Conservation (phyloP, 2,888 invertebrate species). For the Cephus pygmeus region DNA sequence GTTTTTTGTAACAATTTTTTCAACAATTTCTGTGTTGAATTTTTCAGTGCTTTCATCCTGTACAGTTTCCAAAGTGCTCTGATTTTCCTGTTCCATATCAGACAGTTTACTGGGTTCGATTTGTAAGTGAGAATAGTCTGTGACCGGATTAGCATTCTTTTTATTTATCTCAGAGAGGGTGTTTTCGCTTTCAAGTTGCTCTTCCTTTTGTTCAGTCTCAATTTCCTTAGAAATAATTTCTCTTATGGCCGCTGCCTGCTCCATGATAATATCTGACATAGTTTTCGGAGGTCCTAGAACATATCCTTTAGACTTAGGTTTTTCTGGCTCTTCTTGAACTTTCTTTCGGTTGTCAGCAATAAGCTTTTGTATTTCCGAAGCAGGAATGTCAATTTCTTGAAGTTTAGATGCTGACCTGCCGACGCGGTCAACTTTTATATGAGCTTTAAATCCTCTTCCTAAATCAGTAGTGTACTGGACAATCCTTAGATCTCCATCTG, state of each 20-base stretch:
- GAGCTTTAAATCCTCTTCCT: slow-evolving; percentile 41
- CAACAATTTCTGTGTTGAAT: not conserved
- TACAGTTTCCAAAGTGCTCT: not conserved
- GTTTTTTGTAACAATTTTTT: not conserved
- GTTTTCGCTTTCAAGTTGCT: slow-evolving; percentile 5
- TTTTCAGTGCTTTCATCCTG: not conserved
- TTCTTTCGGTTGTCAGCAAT: slow-evolving; percentile 8
- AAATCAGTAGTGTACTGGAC: slow-evolving; percentile 45
- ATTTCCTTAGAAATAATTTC: slow-evolving; percentile 50
- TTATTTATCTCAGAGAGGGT: not conserved
- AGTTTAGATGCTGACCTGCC: slow-evolving; percentile 14
- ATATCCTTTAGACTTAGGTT: slow-evolving; percentile 15
- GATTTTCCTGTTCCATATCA: not conserved
- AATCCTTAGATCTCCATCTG: slow-evolving; percentile 41
- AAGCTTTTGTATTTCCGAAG: slow-evolving; percentile 12
- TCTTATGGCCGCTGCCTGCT: slow-evolving; percentile 59
- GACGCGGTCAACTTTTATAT: slow-evolving; percentile 32
- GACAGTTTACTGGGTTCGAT: not conserved
- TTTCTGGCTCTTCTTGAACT: not conserved
- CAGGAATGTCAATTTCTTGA: slow-evolving; percentile 18
- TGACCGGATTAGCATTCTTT: not conserved
- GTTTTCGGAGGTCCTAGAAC: slow-evolving; percentile 21
- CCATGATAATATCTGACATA: slow-evolving; percentile 51
- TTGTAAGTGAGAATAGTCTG: not conserved
- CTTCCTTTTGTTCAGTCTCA: slow-evolving; percentile 15